A percentile compares a stretch with the other conserved stretches of the same genome.
These are phyloP conservation scores for Pandion haliaetus DNA, from an alignment of 2,113 vertebrate species.

Conservation along the genomic window DNA sequence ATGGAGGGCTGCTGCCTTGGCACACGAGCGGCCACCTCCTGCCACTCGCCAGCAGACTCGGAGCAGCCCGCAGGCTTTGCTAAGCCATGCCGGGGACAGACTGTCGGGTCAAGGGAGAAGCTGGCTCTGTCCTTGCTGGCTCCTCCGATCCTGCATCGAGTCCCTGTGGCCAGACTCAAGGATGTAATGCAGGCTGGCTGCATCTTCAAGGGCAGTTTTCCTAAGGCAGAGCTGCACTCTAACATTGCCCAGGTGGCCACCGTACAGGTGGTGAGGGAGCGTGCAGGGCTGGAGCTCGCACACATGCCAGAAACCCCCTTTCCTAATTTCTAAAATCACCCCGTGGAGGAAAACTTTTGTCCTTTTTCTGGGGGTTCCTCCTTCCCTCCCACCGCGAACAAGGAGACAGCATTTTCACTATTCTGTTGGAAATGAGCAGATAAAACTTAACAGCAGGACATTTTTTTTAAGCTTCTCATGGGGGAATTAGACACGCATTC, in stretches of 20 bases:
- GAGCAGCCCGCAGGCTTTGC: neutral
- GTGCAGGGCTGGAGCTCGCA: neutral
- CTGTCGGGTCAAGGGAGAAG: rapidly evolving
- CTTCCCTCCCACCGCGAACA: neutral
- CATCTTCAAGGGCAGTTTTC: neutral
- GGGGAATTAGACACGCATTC: constrained; percentile 60
- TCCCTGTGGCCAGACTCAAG: neutral
- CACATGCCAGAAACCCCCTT: neutral
- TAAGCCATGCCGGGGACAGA: neutral
- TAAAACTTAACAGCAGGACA: constrained; percentile 52
- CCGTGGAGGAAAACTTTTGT: neutral
- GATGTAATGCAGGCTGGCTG: neutral
- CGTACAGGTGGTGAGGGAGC: neutral
- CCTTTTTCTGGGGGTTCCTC: neutral
- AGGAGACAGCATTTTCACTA: neutral
- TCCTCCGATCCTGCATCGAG: neutral
- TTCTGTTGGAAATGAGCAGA: constrained; percentile 26
- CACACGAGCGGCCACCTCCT: neutral
- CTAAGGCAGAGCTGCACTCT: neutral
- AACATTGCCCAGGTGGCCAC: neutral
- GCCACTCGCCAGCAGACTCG: neutral
- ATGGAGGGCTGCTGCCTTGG: neutral
- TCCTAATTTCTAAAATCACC: neutral
- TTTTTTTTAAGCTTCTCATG: constrained; percentile 41
- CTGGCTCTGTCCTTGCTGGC: neutral